Evolutionary conservation across 2,113 vertebrate genomes (phyloP).

Genomic region (Leptodactylus fuscus): DNA sequence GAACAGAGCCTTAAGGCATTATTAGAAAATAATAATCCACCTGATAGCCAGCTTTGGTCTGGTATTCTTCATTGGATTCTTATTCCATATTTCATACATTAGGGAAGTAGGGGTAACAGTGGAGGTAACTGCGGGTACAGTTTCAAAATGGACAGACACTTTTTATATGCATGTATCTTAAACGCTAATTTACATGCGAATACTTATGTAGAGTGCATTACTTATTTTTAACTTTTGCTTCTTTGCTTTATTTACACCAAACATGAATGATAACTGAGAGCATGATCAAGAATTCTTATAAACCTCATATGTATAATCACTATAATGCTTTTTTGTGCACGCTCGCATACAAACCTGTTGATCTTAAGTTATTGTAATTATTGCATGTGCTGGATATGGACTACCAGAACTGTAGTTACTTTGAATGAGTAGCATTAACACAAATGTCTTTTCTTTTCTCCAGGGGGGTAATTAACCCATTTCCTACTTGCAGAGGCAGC

Average conservation of each 20-base stretch:
- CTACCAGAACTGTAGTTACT: not conserved
- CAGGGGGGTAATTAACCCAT: constrained; percentile 92
- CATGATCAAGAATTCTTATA: not conserved
- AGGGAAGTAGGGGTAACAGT: not conserved
- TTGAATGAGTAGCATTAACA: constrained; percentile 39
- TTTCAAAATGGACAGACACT: not conserved
- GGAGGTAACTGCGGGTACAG: not conserved
- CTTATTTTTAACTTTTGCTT: not conserved
- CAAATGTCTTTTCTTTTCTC: constrained; percentile 45
- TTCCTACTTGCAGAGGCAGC: constrained; percentile 75
- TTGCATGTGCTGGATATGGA: not conserved
- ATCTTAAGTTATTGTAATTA: not conserved
- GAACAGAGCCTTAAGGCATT: not conserved
- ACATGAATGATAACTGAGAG: not conserved
- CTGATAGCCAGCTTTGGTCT: not conserved
- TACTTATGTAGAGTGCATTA: not conserved
- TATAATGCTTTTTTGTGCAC: not conserved
- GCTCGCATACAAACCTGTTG: not conserved
- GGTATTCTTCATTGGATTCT: not conserved
- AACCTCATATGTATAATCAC: not conserved
- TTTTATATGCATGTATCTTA: not conserved
- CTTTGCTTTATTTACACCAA: not conserved
- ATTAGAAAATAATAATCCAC: not conserved
- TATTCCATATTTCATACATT: not conserved
- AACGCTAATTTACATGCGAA: not conserved